Conservation (phyloP, 2,113 vertebrate species). For the Campylomormyrus tamandua region DNA sequence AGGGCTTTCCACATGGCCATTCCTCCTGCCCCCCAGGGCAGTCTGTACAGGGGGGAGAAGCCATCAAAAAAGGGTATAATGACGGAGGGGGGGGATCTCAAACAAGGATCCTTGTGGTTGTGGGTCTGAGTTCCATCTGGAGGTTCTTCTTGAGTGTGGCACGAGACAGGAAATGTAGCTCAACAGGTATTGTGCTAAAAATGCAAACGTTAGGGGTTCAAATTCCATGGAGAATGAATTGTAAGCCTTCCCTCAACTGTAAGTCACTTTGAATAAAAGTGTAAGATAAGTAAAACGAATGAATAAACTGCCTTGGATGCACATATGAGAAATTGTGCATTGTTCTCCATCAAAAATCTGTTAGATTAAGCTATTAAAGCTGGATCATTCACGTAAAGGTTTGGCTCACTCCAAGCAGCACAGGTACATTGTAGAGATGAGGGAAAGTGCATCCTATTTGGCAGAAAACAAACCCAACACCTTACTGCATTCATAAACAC, state of each 20-base stretch:
- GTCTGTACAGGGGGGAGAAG: constrained; percentile 46
- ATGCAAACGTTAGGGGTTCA: not conserved
- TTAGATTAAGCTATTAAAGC: not conserved
- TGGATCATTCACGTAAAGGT: not conserved
- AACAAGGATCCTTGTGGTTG: not conserved
- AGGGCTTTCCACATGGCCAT: constrained; percentile 66
- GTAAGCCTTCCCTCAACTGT: not conserved
- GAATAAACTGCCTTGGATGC: not conserved
- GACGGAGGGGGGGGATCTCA: not conserved
- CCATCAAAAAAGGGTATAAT: not conserved
- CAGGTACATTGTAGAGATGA: not conserved
- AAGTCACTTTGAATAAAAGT: not conserved
- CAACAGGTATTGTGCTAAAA: not conserved
- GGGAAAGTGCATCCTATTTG: not conserved
- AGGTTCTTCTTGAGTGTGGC: not conserved
- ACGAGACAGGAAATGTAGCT: not conserved
- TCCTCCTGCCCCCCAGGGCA: constrained; percentile 61
- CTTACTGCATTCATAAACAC: not conserved
- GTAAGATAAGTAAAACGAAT: not conserved
- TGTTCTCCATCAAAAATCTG: not conserved
- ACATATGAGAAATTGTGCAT: not conserved
- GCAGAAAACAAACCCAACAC: not conserved
- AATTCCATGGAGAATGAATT: not conserved
- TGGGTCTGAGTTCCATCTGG: not conserved
- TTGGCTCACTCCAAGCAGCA: not conserved